A percentile compares a stretch with the other conserved stretches of the same genome.
Evolutionary conservation across 2,113 vertebrate genomes (phyloP).

Genomic region (Anarrhichthys ocellatus): DNA sequence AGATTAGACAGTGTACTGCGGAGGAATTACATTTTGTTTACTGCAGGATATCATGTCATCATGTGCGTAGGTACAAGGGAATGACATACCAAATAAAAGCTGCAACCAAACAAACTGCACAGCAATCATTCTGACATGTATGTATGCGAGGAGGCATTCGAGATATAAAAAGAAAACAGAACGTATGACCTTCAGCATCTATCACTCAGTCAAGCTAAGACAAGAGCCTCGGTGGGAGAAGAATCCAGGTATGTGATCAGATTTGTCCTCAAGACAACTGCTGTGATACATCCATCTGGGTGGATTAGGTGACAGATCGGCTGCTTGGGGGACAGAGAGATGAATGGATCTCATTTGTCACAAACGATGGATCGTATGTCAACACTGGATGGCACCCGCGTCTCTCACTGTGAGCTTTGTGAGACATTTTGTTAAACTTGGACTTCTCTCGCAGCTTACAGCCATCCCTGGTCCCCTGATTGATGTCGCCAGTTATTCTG

Average conservation of each 20-base stretch:
- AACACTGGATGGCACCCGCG: conserved; percentile 58
- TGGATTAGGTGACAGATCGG: conserved; percentile 75
- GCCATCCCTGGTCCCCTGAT: conserved; percentile 38
- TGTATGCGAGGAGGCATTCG: conserved; percentile 18
- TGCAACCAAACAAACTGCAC: conserved; percentile 20
- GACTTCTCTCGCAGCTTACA: conserved; percentile 59
- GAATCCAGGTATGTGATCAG: conserved; percentile 74
- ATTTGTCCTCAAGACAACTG: conserved; percentile 78
- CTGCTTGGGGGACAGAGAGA: conserved; percentile 73
- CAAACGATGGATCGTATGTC: conserved; percentile 72
- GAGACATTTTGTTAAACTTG: conserved; percentile 73
- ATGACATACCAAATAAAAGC: conserved; percentile 29
- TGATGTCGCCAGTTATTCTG: conserved; percentile 42
- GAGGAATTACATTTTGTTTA: conserved; percentile 34
- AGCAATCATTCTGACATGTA: conserved; percentile 30
- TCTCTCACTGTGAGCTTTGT: conserved; percentile 69
- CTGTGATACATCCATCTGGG: conserved; percentile 76
- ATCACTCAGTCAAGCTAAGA: conserved; percentile 69
- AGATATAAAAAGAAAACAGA: conserved; percentile 34
- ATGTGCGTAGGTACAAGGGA: conserved; percentile 6
- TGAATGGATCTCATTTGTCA: conserved; percentile 81
- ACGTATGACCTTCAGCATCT: conserved; percentile 64
- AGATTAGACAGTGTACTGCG: conserved; percentile 9
- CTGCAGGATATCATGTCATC: conserved; percentile 35
- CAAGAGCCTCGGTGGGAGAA: conserved; percentile 61